Evolutionary conservation across 2,888 invertebrate genomes (phyloP).

Genomic region (Perizoma affinitatum): DNA sequence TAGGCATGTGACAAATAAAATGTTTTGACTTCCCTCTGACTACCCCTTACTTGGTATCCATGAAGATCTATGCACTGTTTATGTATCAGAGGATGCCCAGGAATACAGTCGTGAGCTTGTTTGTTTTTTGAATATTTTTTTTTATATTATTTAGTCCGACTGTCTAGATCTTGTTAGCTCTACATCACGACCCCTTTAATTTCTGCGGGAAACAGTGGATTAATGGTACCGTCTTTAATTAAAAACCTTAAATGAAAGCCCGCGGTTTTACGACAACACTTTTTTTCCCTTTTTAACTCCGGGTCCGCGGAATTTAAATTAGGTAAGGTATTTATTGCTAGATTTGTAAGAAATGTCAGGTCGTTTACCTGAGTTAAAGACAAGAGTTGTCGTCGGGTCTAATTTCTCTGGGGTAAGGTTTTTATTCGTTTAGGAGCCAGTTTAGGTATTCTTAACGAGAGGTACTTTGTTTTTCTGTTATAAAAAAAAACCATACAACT

Average conservation of each 20-base stretch:
- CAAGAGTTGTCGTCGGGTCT: not conserved
- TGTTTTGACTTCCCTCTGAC: no score
- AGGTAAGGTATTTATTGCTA: constrained; percentile 22
- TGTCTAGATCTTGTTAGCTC: constrained; percentile 33
- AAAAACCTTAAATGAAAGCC: constrained; percentile 68
- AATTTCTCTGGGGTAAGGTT: not conserved
- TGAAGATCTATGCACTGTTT: no score
- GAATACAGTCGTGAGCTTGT: no score
- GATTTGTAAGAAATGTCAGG: constrained; percentile 17
- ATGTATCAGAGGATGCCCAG: no score
- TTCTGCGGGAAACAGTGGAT: constrained; percentile 65
- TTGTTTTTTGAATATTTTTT: no score
- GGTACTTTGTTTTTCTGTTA: no score
- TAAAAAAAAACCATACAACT: no score
- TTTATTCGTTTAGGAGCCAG: no score
- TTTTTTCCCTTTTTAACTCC: constrained; percentile 38
- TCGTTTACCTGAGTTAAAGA: constrained; percentile 8
- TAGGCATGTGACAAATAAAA: no score
- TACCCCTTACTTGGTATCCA: no score
- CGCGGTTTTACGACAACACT: constrained; percentile 61
- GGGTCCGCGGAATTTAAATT: constrained; percentile 28
- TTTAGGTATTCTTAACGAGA: no score
- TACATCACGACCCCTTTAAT: constrained; percentile 57
- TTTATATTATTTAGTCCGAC: not conserved
- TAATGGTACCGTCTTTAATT: constrained; percentile 72